phyloP scores from a whole-genome alignment of 1,140 invertebrate species.

The Formica exsecta region DNA sequence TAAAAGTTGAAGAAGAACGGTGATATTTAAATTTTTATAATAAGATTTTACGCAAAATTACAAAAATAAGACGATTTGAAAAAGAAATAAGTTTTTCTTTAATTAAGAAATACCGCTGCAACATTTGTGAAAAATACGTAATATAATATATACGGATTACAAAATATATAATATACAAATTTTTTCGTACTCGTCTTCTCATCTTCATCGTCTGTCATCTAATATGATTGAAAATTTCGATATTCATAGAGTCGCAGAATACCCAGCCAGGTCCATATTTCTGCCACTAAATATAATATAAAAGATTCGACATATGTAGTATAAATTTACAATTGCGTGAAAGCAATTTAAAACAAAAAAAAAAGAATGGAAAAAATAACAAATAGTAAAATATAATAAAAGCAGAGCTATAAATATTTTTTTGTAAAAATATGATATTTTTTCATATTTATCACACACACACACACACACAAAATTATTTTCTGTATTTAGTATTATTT shows the following conservation, averaged over 20 bases:
- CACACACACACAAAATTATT: too few relatives aligned
- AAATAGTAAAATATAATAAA: not conserved
- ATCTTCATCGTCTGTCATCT: not conserved
- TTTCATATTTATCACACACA: too few relatives aligned
- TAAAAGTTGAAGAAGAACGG: not conserved
- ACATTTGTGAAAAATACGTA: not conserved
- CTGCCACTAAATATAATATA: slow-evolving; percentile 63
- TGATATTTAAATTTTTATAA: not conserved
- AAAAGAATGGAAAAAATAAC: slow-evolving; percentile 7
- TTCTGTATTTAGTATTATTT: too few relatives aligned
- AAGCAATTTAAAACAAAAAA: not conserved
- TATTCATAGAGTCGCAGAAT: slow-evolving; percentile 76
- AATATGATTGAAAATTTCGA: slow-evolving; percentile 67
- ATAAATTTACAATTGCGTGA: not conserved
- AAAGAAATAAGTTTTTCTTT: not conserved
- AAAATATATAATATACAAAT: not conserved
- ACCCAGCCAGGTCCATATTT: slow-evolving; percentile 79
- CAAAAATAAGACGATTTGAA: not conserved
- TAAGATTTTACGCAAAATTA: not conserved
- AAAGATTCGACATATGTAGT: not conserved
- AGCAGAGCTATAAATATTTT: too few relatives aligned
- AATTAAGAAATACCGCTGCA: not conserved
- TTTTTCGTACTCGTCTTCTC: not conserved
- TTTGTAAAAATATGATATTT: too few relatives aligned
- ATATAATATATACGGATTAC: slow-evolving; percentile 6